Conservation (phyloP, 64 coral and sea anemone species). For the Actinia tenebrosa region DNA sequence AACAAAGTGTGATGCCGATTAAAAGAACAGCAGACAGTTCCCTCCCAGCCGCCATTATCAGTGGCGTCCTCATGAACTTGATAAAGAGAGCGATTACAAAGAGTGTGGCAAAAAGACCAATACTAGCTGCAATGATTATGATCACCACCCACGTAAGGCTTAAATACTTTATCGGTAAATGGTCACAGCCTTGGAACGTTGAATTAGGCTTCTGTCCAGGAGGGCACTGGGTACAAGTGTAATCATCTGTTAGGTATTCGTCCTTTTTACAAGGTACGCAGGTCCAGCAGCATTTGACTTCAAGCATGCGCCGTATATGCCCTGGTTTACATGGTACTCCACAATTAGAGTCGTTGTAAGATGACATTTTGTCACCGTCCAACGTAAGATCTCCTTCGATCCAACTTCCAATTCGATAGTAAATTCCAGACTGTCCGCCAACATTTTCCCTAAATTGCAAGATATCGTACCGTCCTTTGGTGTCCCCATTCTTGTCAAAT, state of each 20-base stretch:
- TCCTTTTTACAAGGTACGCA: constrained; percentile 52
- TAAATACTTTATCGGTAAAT: constrained; percentile 37
- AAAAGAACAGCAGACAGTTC: constrained; percentile 70
- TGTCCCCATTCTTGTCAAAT: constrained; percentile 67
- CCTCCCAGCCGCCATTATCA: constrained; percentile 79
- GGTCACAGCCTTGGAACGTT: constrained; percentile 52
- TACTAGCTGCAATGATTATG: constrained; percentile 17
- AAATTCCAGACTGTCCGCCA: not conserved
- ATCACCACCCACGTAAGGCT: constrained; percentile 30
- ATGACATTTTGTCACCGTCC: not conserved
- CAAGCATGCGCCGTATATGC: constrained; percentile 11
- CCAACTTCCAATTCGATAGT: constrained; percentile 58
- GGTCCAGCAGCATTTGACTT: constrained; percentile 74
- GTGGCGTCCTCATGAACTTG: constrained; percentile 68
- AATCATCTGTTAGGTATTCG: constrained; percentile 47
- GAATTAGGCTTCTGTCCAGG: constrained; percentile 36
- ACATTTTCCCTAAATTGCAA: constrained; percentile 9
- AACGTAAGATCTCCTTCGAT: constrained; percentile 25
- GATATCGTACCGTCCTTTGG: constrained; percentile 58
- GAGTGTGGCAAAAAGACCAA: constrained; percentile 56
- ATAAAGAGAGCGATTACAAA: constrained; percentile 55
- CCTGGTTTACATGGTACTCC: constrained; percentile 50
- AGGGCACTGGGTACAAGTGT: constrained; percentile 56
- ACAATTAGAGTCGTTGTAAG: constrained; percentile 45
- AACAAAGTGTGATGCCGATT: constrained; percentile 62